Evolutionary conservation across 2,888 invertebrate species (phyloP).

Genomic region (Leptodirus hochenwartii): DNA sequence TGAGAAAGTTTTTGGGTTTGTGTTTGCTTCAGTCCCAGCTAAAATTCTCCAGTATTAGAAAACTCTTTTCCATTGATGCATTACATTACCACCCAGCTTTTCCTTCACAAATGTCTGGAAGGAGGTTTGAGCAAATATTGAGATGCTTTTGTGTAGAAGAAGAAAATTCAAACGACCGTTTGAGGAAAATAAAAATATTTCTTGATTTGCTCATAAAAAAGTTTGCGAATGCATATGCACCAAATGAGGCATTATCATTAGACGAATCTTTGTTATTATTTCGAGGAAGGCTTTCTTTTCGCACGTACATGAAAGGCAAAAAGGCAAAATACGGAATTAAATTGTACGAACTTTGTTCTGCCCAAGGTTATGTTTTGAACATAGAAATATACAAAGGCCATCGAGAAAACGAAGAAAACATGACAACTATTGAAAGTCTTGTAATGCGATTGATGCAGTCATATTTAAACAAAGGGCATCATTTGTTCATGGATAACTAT

Average conservation of each 20-base stretch:
- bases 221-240: constrained; percentile 11
- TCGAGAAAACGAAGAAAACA: constrained; percentile 12
- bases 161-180: constrained; percentile 10
- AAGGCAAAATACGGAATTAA: constrained; percentile 13
- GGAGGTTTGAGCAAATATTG: constrained; percentile 10
- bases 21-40: constrained; percentile 10
- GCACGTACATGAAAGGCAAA: too few species aligned
- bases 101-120: constrained; percentile 9
- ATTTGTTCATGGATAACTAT: constrained; percentile 18
- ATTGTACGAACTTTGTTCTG: constrained; percentile 12
- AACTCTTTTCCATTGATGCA: constrained; percentile 11
- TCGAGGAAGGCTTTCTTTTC: constrained; percentile 12
- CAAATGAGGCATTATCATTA: constrained; percentile 11
- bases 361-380: constrained; percentile 11
- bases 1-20: constrained; percentile 9
- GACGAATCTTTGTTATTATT: constrained; percentile 12
- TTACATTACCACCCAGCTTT: constrained; percentile 12
- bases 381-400: constrained; percentile 12
- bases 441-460: constrained; percentile 15
- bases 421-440: constrained; percentile 13
- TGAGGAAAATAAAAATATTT: constrained; percentile 12
- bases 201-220: constrained; percentile 11
- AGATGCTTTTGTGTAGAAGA: constrained; percentile 10
- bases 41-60: constrained; percentile 9
- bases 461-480: constrained; percentile 16